Evolutionary conservation across 2,888 invertebrate species (phyloP).

Genomic region (Eupithecia insigniata): DNA sequence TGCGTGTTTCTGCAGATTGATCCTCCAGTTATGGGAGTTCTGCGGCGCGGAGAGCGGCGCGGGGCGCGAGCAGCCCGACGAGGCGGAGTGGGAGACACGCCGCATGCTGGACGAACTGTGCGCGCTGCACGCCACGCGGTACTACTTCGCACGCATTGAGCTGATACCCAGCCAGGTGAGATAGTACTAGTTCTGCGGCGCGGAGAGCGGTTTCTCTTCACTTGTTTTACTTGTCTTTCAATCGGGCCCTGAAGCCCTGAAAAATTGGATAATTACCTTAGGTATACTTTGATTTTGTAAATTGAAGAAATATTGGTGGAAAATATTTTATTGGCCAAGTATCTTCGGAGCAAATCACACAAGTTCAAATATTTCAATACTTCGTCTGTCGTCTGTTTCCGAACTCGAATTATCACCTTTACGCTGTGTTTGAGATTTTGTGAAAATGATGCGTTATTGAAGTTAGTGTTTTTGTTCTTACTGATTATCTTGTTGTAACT

Average conservation of each 20-base stretch:
- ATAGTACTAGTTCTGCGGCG: background rate
- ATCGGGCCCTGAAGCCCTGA: no score
- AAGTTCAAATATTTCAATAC: no score
- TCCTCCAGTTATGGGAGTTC: constrained; percentile 76
- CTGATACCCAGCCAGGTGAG: constrained; percentile 89
- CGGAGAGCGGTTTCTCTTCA: no score
- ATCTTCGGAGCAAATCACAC: no score
- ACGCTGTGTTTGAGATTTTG: no score
- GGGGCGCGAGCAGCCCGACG: constrained; percentile 88
- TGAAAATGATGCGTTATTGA: background rate
- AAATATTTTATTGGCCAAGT: no score
- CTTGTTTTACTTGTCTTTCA: no score
- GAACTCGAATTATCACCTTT: no score
- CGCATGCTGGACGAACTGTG: constrained; percentile 91
- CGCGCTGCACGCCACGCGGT: constrained; percentile 91
- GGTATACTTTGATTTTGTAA: no score
- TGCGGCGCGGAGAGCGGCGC: constrained; percentile 85
- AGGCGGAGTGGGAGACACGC: constrained; percentile 92
- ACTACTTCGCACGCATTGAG: constrained; percentile 93
- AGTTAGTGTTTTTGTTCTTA: background rate
- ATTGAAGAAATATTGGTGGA: no score
- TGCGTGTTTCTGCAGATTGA: constrained; percentile 83
- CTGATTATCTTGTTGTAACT: background rate
- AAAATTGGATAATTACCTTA: no score
- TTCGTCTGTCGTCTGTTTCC: no score